These are phyloP conservation scores for Bradypodion ventrale DNA, from an alignment of 2,797 vertebrate species.

Conservation along the genomic window DNA sequence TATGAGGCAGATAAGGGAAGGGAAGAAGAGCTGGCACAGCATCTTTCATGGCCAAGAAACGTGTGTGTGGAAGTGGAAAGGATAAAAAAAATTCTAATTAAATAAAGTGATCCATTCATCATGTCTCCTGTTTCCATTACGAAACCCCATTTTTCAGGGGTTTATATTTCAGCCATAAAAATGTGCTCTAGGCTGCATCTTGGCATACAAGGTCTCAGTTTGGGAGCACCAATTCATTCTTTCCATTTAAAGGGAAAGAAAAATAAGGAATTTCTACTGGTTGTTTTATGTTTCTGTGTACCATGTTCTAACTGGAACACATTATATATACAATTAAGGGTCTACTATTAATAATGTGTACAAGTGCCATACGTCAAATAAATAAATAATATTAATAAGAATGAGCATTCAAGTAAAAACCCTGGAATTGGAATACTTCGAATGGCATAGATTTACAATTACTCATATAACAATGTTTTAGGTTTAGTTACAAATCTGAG, in stretches of 20 bases:
- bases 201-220: constrained; percentile 58
- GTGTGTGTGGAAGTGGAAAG: neutral
- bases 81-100: constrained; percentile 51
- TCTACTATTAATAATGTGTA: constrained; percentile 61
- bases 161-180: constrained; percentile 42
- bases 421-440: constrained; percentile 47
- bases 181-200: constrained; percentile 43
- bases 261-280: constrained; percentile 55
- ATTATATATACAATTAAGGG: constrained; percentile 57
- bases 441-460: constrained; percentile 34
- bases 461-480: constrained; percentile 49
- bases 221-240: constrained; percentile 48
- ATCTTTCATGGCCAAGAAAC: constrained; percentile 38
- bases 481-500: neutral
- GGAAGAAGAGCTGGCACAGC: constrained; percentile 43
- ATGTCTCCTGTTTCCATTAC: constrained; percentile 42
- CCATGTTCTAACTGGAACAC: constrained; percentile 48
- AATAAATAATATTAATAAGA: constrained; percentile 58
- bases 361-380: too few relatives aligned
- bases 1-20: constrained; percentile 31
- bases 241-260: constrained; percentile 61
- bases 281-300: constrained; percentile 49
- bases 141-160: constrained; percentile 44
- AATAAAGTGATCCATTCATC: constrained; percentile 47
- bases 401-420: constrained; percentile 38